Percentiles rank a stretch among this genome's conserved stretches.
These are phyloP conservation scores for Cephonodes hylas DNA, from an alignment of 2,888 invertebrate genomes.

Conservation along the genomic window DNA sequence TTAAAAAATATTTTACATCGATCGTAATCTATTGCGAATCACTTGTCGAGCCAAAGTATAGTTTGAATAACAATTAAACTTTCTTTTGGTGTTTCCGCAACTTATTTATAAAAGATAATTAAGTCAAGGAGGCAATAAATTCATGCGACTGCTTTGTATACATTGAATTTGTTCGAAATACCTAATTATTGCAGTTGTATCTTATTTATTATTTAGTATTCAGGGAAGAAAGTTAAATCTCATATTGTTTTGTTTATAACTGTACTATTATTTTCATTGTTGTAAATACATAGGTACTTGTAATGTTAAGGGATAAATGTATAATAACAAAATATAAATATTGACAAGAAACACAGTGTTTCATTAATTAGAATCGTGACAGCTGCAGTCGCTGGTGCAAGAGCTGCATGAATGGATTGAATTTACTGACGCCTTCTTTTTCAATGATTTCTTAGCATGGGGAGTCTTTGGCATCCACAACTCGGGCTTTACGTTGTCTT, in stretches of 20 bases:
- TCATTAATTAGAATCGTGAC: slow-evolving; percentile 25
- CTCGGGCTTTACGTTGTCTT: neutral
- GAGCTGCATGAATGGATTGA: neutral
- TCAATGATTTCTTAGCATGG: neutral
- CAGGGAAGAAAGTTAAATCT: slow-evolving; percentile 54
- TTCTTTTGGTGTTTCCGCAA: slow-evolving; percentile 46
- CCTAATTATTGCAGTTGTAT: slow-evolving; percentile 51
- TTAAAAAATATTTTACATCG: slow-evolving; percentile 31
- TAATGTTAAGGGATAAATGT: slow-evolving; percentile 71
- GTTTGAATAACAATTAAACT: slow-evolving; percentile 31
- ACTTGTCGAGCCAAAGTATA: slow-evolving; percentile 66
- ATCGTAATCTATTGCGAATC: slow-evolving; percentile 51
- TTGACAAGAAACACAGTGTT: slow-evolving; percentile 50
- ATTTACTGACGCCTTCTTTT: neutral
- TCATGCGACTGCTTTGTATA: slow-evolving; percentile 54
- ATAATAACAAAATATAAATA: slow-evolving; percentile 79
- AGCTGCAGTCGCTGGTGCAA: slow-evolving; percentile 1
- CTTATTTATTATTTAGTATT: slow-evolving; percentile 37
- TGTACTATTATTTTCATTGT: slow-evolving; percentile 53
- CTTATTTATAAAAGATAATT: slow-evolving; percentile 20
- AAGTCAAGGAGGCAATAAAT: slow-evolving; percentile 30
- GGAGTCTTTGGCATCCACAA: neutral
- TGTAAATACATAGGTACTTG: slow-evolving; percentile 62
- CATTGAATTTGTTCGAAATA: slow-evolving; percentile 52
- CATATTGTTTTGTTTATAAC: slow-evolving; percentile 72